These are phyloP conservation scores for Colaptes auratus DNA, from an alignment of 2,113 vertebrate genomes.

Conservation along the genomic window DNA sequence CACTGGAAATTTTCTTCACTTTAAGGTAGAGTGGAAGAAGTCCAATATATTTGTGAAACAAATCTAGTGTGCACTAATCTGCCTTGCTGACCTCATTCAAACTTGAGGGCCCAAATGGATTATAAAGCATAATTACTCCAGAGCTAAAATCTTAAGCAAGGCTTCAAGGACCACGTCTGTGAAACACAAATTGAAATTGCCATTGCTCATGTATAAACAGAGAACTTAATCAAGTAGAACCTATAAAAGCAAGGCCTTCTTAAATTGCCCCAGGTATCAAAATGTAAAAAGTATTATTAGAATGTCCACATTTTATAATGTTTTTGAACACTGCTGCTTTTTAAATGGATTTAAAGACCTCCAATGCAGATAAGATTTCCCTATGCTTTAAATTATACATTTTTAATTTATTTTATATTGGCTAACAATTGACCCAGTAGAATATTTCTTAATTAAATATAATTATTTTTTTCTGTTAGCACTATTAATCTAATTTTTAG, in stretches of 20 bases:
- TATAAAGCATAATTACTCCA: conserved; percentile 71
- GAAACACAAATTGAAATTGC: conserved; percentile 65
- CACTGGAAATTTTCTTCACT: conserved; percentile 44
- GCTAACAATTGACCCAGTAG: conserved; percentile 39
- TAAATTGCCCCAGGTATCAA: conserved; percentile 4
- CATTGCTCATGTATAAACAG: conserved; percentile 44
- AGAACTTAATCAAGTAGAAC: conserved; percentile 32
- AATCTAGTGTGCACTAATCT: conserved; percentile 46
- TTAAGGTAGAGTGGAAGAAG: conserved; percentile 41
- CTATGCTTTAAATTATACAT: conserved; percentile 53
- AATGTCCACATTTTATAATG: neutral
- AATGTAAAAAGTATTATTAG: neutral
- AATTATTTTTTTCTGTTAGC: conserved; percentile 21
- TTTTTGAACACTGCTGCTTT: neutral
- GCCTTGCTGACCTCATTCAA: conserved; percentile 37
- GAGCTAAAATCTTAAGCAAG: conserved; percentile 65
- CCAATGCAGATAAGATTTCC: neutral
- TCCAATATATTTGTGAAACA: conserved; percentile 48
- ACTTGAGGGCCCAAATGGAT: conserved; percentile 56
- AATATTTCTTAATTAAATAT: conserved; percentile 13
- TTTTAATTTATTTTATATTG: conserved; percentile 64
- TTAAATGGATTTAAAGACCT: conserved; percentile 25
- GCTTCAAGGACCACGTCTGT: conserved; percentile 2
- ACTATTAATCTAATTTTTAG: neutral
- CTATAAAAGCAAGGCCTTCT: neutral